Evolutionary conservation across 2,113 vertebrate genomes (phyloP).

Genomic region (Cynoglossus semilaevis): DNA sequence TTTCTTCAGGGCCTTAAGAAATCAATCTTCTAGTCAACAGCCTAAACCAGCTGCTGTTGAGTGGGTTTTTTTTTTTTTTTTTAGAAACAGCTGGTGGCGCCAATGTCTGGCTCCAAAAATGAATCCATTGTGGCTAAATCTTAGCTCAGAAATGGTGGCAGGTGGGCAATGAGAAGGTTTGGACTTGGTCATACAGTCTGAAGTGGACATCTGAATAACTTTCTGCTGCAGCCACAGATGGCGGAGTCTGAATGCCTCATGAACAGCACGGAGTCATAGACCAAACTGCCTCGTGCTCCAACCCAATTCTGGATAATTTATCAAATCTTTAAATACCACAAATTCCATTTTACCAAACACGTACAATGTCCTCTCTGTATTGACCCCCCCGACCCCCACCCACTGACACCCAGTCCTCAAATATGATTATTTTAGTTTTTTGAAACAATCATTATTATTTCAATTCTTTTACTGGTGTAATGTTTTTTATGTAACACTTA

Average conservation of each 20-base stretch:
- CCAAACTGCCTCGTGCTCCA: background rate
- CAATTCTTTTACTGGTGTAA: background rate
- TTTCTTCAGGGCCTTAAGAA: too few species aligned
- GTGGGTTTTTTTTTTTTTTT: too few species aligned
- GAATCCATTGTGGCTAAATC: too few species aligned
- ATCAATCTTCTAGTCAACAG: too few species aligned
- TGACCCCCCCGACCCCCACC: background rate
- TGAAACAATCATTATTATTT: background rate
- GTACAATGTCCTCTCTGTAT: background rate
- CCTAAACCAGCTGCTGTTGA: too few species aligned
- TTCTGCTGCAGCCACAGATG: background rate
- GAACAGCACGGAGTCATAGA: background rate
- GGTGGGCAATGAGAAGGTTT: background rate
- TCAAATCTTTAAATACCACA: background rate
- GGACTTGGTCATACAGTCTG: background rate
- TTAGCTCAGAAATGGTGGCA: too few species aligned
- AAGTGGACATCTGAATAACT: background rate
- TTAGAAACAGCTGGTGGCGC: too few species aligned
- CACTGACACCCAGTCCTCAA: too few species aligned
- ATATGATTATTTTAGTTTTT: background rate
- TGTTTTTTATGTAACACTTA: conserved; percentile 2
- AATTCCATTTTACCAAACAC: too few species aligned
- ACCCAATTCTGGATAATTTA: background rate
- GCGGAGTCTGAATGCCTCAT: background rate
- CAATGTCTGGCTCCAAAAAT: too few species aligned